Base-by-base conservation (phyloP, 2,113 vertebrate genomes). In the Ameiurus melas region DNA sequence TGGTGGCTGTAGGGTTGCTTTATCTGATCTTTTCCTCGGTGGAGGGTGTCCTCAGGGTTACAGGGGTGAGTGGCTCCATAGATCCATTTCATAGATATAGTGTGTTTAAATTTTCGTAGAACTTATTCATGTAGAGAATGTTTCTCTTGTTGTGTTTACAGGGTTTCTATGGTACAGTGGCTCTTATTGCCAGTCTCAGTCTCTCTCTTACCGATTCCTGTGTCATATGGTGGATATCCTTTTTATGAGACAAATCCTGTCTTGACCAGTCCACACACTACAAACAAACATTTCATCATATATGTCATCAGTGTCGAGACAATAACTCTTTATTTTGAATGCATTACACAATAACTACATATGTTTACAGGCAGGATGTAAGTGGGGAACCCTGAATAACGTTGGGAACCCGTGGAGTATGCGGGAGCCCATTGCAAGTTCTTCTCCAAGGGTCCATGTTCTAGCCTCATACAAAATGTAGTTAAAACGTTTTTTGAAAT, bases 171-270 rank as follows among this genome's bases (percentile, higher is more conserved):
- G 96, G 96, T 85, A 94, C 95, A n/a, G 94, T 97, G 89, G 96
- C 96, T 91, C 92, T 97, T 87, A 93, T 97, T 92, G 96, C 97
- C 92, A 97, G 96, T 93, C 95, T 99, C 92, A 95, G 94, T 92
- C 97, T 99, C 85, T 98, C 98, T 90, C 91, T 98, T 33, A 88
- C 95, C 92, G 96, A 97, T 91, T 96, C 96, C 93, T 93, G 94
- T 92, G 90, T 92, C 95, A 92, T 96, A 75, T 97, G 96, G 96
- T 97, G 95, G 95, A 97, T 97, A 88, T 88, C 87, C 87, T 88
- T 88, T 88, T 79, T 30, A 20, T 0, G 1, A 79, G n/a, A 25
- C 5, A n/a, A 77, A 53, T 30, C n/a, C 55, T 57, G 22, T 30
- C 39, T 70, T 86, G 71, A 13, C 16, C 57, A 78, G 47, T 25